These are phyloP conservation scores for Dermolepida albohirtum DNA, from an alignment of 2,888 invertebrate species.

Conservation along the genomic window DNA sequence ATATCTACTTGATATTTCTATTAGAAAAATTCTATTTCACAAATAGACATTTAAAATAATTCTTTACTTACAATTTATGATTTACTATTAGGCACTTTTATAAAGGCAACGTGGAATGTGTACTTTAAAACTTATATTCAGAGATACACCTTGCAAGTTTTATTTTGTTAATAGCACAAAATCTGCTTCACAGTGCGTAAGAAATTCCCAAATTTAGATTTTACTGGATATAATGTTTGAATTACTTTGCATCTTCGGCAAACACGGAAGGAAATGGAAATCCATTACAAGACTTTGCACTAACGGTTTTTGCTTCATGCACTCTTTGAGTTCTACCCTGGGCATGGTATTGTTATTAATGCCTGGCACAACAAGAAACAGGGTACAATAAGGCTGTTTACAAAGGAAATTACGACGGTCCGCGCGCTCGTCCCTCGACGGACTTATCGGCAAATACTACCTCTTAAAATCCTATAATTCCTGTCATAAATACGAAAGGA, in stretches of 20 bases:
- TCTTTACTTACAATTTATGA: no score
- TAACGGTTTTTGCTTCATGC: constrained; percentile 6
- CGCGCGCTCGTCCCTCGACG: neutral
- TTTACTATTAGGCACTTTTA: no score
- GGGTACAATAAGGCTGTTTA: constrained; percentile 8
- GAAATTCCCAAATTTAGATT: no score
- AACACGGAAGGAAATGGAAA: neutral
- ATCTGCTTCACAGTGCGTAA: no score
- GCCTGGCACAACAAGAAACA: constrained; percentile 6
- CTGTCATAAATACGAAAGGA: neutral
- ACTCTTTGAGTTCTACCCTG: neutral
- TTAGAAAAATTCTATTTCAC: no score
- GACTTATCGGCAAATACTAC: constrained; percentile 9
- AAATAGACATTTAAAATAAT: no score
- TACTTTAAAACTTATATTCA: no score
- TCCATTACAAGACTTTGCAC: constrained; percentile 13
- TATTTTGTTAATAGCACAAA: no score
- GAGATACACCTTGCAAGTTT: no score
- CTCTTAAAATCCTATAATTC: constrained; percentile 12
- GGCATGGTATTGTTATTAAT: neutral
- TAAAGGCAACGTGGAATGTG: no score
- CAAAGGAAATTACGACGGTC: constrained; percentile 13
- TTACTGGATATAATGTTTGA: no score
- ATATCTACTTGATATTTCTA: no score
- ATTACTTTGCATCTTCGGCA: neutral